phyloP scores from a whole-genome alignment of 2,797 vertebrate genomes.

The Varecia variegata region DNA sequence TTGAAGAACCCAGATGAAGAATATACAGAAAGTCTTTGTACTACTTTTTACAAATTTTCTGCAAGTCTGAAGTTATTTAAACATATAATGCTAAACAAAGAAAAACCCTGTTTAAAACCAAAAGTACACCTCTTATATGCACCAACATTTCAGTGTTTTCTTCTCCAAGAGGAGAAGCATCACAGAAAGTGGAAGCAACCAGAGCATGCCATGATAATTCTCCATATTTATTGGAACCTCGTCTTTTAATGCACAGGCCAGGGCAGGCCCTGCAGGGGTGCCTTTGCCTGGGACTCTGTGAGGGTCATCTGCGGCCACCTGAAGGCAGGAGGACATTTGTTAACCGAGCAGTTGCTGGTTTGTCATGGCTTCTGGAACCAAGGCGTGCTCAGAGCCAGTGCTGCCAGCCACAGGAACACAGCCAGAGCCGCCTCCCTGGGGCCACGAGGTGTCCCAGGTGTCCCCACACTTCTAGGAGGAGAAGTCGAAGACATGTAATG shows the following conservation, averaged over 20 bases:
- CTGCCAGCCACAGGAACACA: not conserved
- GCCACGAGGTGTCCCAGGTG: not conserved
- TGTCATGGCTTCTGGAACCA: not conserved
- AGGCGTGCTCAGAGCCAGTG: not conserved
- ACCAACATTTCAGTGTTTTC: not conserved
- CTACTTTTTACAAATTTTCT: not conserved
- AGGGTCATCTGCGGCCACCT: accelerated
- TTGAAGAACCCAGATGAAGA: not conserved
- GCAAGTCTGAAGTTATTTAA: not conserved
- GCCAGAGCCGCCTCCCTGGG: too few species aligned
- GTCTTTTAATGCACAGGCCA: not conserved
- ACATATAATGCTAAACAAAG: not conserved
- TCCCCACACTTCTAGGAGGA: not conserved
- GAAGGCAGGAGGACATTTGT: not conserved
- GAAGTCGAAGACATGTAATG: accelerated
- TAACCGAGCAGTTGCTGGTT: not conserved
- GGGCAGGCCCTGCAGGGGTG: accelerated
- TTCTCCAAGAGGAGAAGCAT: not conserved
- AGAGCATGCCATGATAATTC: not conserved
- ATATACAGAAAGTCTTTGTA: not conserved
- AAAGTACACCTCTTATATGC: not conserved
- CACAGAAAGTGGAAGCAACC: not conserved
- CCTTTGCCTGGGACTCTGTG: too few species aligned
- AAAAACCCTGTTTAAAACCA: not conserved
- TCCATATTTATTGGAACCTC: not conserved